Conservation (phyloP, 2,113 vertebrate species). For the Manacus vitellinus region DNA sequence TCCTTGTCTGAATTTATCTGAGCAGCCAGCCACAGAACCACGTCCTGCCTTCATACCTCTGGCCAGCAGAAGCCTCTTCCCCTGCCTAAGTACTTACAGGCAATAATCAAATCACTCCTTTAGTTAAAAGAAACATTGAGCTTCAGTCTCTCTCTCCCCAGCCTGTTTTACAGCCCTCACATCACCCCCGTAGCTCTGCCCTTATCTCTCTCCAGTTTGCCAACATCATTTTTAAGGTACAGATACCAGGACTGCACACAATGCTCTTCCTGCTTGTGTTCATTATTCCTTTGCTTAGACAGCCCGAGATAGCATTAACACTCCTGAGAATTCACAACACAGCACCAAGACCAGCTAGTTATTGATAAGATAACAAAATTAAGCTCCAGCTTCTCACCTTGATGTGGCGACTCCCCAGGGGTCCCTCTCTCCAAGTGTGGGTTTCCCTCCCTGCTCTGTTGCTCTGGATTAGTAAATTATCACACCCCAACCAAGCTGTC, state of each 20-base stretch:
- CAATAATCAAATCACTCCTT: background rate
- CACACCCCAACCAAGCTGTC: background rate
- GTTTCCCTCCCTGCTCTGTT: background rate
- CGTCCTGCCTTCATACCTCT: background rate
- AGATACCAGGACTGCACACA: slow-evolving; percentile 14
- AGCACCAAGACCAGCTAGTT: slow-evolving; percentile 11
- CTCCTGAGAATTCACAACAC: background rate
- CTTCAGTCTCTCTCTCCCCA: background rate
- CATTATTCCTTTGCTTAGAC: slow-evolving; percentile 37
- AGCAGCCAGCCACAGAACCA: background rate
- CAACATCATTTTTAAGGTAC: slow-evolving; percentile 41
- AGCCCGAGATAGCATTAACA: slow-evolving; percentile 29
- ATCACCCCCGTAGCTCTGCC: background rate
- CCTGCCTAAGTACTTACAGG: background rate
- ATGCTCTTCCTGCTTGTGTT: slow-evolving; percentile 1
- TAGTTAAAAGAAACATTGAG: background rate
- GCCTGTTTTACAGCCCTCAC: background rate
- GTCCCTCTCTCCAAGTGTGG: background rate
- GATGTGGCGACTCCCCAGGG: background rate
- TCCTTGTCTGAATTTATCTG: background rate
- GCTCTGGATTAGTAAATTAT: background rate
- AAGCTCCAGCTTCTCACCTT: slow-evolving; percentile 49
- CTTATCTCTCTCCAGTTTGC: slow-evolving; percentile 40
- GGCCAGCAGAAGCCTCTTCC: background rate
- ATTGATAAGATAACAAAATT: slow-evolving; percentile 64